These are phyloP conservation scores for Equus przewalskii DNA, from an alignment of 2,113 vertebrate genomes.

Conservation along the genomic window DNA sequence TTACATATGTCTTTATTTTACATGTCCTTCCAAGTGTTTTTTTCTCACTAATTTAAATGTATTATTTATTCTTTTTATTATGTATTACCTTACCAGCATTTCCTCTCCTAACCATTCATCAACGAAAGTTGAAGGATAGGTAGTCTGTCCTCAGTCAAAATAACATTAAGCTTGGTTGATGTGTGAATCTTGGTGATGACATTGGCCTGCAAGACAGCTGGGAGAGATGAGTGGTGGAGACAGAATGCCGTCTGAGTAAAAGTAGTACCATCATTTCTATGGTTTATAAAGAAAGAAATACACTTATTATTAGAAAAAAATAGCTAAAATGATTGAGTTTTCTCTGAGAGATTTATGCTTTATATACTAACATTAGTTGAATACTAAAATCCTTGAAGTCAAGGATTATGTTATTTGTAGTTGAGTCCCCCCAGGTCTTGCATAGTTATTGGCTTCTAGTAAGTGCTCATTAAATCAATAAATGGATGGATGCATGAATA, in stretches of 20 bases:
- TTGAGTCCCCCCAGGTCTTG: neutral
- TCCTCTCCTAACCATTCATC: conserved; percentile 52
- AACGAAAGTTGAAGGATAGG: conserved; percentile 65
- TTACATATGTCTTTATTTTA: neutral
- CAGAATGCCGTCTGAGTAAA: neutral
- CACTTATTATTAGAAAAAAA: neutral
- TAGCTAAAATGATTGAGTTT: neutral
- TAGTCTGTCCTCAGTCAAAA: conserved; percentile 63
- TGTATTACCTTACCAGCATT: conserved; percentile 7
- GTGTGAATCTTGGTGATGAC: conserved; percentile 17
- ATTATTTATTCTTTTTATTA: conserved; percentile 73
- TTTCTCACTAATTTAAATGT: conserved; percentile 54
- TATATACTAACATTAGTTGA: neutral
- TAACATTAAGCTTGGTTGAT: conserved; percentile 66
- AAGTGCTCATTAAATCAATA: neutral
- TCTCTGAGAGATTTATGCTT: neutral
- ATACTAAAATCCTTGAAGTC: neutral
- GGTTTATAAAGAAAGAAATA: neutral
- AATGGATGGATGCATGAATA: neutral
- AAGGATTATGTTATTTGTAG: neutral
- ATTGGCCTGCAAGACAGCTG: neutral
- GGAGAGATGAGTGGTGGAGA: neutral
- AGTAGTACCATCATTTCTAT: neutral
- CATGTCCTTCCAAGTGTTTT: neutral
- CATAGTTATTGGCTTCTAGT: neutral